Base-by-base conservation (phyloP, 1,140 invertebrate genomes). In the Tetramorium simillimum region DNA sequence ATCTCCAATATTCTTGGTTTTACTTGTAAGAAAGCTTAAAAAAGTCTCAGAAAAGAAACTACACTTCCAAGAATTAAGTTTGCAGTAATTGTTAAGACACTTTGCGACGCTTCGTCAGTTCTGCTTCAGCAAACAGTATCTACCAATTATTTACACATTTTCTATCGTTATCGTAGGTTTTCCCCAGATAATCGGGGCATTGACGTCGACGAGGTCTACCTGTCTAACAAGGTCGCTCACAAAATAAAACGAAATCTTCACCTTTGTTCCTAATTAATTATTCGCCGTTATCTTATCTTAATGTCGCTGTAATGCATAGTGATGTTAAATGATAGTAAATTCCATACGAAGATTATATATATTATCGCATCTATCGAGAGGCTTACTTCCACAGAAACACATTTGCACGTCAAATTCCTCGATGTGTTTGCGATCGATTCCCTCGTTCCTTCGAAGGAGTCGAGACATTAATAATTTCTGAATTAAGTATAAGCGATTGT, bases 81-180 rank as follows among this genome's bases (percentile, higher is more conserved):
- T 43, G 40, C 10, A 43, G 53, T 60, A 40, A 75, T 14, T 77
- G 56, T 77, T 77, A 43, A 62, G 21, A 43, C 12, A 60, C 16
- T 18, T 40, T 1, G 16, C 21, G 4, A 28, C 16, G 33, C 5
- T 14, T n/a, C 21, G 4, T 69, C 21, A 69, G 24, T 69, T 69
- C 43, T 14, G 7, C 9, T 21, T 33, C 37, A 62, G 12, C 67
- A 53, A 76, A 82, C 37, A 69, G 40, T 81, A 16, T 43, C 10
- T 76, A 16, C 28, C 10, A 46, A 86, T 89, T 89, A 87, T 53
- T 81, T 78, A 78, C 37, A 65, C 51, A 69, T 87, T 78, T 75
- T 88, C 86, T 76, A 51, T 16, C 46, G 51, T 87, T 90, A 90
- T 90, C 88, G 40, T 56, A 81, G 88, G 88, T 89, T 87, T 90